A percentile compares a stretch with the other conserved stretches of the same genome.
phyloP scores from a whole-genome alignment of 1,140 invertebrate species.

The Heterodera carotae region DNA sequence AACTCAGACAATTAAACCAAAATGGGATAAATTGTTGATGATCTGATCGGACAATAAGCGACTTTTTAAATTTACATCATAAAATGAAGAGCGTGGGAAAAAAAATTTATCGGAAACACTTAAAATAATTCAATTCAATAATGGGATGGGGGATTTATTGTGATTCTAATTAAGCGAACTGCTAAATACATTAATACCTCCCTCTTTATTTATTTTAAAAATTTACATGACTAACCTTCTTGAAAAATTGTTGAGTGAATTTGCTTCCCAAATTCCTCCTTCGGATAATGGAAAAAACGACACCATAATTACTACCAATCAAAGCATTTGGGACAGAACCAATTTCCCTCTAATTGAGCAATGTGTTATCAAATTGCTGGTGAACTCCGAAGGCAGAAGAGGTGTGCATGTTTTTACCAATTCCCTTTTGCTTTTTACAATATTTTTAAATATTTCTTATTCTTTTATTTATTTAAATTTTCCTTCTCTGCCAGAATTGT shows the following conservation, averaged over 20 bases:
- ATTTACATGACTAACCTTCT: not conserved
- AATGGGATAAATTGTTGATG: too few relatives aligned
- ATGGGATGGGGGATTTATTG: too few relatives aligned
- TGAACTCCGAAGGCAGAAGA: not conserved
- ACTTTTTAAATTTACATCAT: too few relatives aligned
- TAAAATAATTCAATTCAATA: too few relatives aligned
- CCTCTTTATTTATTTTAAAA: not conserved
- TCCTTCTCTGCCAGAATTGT: constrained; percentile 6
- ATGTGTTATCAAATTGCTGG: not conserved
- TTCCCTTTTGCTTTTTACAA: not conserved
- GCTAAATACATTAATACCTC: too few relatives aligned
- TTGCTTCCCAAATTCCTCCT: not conserved
- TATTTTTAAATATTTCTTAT: too few relatives aligned
- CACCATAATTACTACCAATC: not conserved
- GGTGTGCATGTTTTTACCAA: not conserved
- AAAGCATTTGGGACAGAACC: not conserved
- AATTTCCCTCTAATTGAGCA: not conserved
- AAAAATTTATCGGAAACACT: too few relatives aligned
- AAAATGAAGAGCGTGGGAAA: too few relatives aligned
- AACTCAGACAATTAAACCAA: too few relatives aligned
- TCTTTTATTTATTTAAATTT: not conserved
- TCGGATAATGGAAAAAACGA: not conserved
- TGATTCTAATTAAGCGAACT: too few relatives aligned
- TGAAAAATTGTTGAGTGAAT: not conserved
- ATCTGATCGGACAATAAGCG: too few relatives aligned